These are phyloP conservation scores for Acanthopleura granulata DNA, from an alignment of 2,888 invertebrate genomes.

Conservation along the genomic window DNA sequence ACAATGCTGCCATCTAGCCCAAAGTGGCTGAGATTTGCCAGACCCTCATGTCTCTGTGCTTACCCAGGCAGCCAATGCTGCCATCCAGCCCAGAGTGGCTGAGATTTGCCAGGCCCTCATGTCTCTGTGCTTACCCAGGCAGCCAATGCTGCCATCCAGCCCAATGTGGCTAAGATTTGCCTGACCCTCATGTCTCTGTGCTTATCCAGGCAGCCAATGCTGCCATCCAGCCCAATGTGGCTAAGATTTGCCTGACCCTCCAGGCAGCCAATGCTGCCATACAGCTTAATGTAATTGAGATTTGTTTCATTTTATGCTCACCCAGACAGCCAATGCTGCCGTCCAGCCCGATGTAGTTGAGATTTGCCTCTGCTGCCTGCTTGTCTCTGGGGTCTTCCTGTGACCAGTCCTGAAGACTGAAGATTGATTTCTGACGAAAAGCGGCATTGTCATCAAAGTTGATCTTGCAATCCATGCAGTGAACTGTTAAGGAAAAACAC, in stretches of 20 bases:
- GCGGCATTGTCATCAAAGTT: conserved; percentile 95
- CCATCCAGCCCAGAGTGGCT: conserved; percentile 97
- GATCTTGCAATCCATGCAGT: conserved; percentile 94
- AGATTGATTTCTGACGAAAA: conserved; percentile 89
- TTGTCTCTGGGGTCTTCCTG: conserved; percentile 95
- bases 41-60: conserved; percentile 17
- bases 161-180: conserved; percentile 94
- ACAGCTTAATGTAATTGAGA: conserved; percentile 94
- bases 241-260: conserved; percentile 80
- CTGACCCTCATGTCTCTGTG: conserved; percentile 80
- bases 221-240: conserved; percentile 94
- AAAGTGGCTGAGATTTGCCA: neutral
- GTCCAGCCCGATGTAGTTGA: conserved; percentile 96
- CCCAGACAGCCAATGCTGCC: conserved; percentile 92
- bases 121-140: conserved; percentile 84
- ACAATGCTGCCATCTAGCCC: neutral
- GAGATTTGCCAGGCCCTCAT: conserved; percentile 88
- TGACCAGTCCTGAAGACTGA: conserved; percentile 84
- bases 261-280: conserved; percentile 94
- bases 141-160: conserved; percentile 88
- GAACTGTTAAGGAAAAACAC: conserved; percentile 75
- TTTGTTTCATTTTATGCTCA: conserved; percentile 77
- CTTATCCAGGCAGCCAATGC: conserved; percentile 86
- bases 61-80: conserved; percentile 87
- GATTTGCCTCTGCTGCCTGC: conserved; percentile 87